Percentiles rank a stretch among this genome's conserved stretches.
These are phyloP conservation scores for Homalodisca vitripennis DNA, from an alignment of 1,140 invertebrate genomes.

Conservation along the genomic window DNA sequence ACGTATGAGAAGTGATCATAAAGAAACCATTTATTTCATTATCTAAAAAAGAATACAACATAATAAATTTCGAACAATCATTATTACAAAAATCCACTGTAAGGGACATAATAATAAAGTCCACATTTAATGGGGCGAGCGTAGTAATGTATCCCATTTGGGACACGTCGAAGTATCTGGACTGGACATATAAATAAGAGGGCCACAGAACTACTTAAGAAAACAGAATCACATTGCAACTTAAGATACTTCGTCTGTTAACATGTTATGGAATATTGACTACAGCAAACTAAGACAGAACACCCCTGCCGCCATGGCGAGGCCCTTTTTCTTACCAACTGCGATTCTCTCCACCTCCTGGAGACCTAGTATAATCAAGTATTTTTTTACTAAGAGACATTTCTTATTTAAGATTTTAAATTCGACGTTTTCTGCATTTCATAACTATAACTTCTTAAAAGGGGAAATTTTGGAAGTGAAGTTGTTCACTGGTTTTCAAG, in stretches of 20 bases:
- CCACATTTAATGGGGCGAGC: background rate
- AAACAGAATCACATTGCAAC: background rate
- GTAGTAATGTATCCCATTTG: conserved; percentile 2
- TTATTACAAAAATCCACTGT: conserved; percentile 12
- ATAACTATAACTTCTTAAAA: background rate
- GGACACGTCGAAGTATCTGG: background rate
- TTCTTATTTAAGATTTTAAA: background rate
- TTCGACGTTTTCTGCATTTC: background rate
- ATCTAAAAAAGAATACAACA: conserved; percentile 6
- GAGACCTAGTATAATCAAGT: no score
- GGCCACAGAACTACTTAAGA: background rate
- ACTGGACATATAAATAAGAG: background rate
- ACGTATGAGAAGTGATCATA: conserved; percentile 25
- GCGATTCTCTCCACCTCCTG: background rate
- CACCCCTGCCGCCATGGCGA: background rate
- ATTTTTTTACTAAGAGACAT: background rate
- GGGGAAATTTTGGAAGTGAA: background rate
- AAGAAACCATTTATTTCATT: conserved; percentile 12
- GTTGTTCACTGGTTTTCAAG: background rate
- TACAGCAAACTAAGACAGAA: background rate
- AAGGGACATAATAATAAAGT: conserved; percentile 1
- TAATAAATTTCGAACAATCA: conserved; percentile 14
- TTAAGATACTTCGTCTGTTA: background rate
- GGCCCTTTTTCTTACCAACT: background rate
- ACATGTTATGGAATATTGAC: background rate